Evolutionary conservation across 2,797 vertebrate species (phyloP).

Genomic region (Caiman crocodilus): DNA sequence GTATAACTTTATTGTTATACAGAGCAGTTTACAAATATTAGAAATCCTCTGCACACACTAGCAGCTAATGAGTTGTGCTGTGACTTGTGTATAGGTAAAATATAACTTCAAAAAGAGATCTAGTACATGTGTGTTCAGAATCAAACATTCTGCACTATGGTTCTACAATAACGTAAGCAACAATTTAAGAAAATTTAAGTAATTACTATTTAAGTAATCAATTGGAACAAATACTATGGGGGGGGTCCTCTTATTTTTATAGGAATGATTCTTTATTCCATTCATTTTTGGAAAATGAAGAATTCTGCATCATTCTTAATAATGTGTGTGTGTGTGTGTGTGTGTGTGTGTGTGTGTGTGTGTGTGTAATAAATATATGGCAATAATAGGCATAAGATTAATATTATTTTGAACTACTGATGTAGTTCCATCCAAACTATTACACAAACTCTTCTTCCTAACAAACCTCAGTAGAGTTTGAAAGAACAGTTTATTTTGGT

Average conservation of each 20-base stretch:
- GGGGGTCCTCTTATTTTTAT: neutral
- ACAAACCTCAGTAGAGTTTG: neutral
- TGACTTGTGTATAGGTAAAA: neutral
- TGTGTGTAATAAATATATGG: neutral
- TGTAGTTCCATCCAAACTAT: neutral
- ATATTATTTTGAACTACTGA: neutral
- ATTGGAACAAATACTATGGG: neutral
- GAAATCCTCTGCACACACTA: rapidly evolving
- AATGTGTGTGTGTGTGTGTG: neutral
- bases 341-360: neutral
- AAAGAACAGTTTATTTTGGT: neutral
- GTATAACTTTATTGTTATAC: neutral
- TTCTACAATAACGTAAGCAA: neutral
- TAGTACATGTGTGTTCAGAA: neutral
- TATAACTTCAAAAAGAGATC: neutral
- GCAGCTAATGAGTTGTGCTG: neutral
- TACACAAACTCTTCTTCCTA: neutral
- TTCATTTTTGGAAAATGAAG: neutral
- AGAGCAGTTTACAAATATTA: neutral
- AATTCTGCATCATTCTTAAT: neutral
- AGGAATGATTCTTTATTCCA: neutral
- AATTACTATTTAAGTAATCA: neutral
- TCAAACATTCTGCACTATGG: neutral
- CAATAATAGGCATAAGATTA: neutral
- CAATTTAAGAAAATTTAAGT: too few relatives aligned